Conservation (phyloP, 37 sponge, comb jelly and placozoan genomes). For the Aplysina aerophoba region DNA sequence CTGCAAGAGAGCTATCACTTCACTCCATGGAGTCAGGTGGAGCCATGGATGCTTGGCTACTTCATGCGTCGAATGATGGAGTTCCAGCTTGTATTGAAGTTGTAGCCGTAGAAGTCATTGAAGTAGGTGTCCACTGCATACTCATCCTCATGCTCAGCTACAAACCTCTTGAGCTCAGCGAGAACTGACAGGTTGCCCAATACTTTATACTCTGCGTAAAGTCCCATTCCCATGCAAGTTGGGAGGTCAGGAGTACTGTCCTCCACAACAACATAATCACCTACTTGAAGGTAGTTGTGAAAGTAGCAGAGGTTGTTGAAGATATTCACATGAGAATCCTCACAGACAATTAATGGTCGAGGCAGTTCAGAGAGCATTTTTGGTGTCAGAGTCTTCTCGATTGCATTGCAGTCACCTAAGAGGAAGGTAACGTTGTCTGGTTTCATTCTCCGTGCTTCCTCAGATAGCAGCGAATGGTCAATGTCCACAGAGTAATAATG, state of each 20-base stretch:
- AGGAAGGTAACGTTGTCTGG: slow-evolving; percentile 58
- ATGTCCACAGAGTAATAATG: slow-evolving; percentile 51
- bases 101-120: slow-evolving; percentile 72
- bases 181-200: not conserved
- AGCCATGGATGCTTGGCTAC: too few relatives aligned
- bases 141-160: slow-evolving; percentile 27
- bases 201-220: not conserved
- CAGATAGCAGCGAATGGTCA: slow-evolving; percentile 41
- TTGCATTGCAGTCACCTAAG: slow-evolving; percentile 38
- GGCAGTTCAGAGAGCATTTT: slow-evolving; percentile 38
- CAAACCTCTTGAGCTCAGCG: slow-evolving; percentile 40
- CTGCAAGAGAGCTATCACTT: too few relatives aligned
- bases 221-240: slow-evolving; percentile 14
- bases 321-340: slow-evolving; percentile 60
- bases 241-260: slow-evolving; percentile 51
- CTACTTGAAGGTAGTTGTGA: slow-evolving; percentile 39
- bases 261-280: slow-evolving; percentile 61
- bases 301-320: slow-evolving; percentile 46
- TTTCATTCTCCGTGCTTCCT: slow-evolving; percentile 23
- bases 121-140: slow-evolving; percentile 53
- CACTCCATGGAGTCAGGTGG: too few relatives aligned
- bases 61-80: slow-evolving; percentile 49
- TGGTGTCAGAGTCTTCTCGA: slow-evolving; percentile 49
- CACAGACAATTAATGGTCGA: slow-evolving; percentile 56
- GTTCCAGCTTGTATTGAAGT: slow-evolving; percentile 58